Evolutionary conservation across 1,140 invertebrate species (phyloP).

Genomic region (Charaxes varanes): DNA sequence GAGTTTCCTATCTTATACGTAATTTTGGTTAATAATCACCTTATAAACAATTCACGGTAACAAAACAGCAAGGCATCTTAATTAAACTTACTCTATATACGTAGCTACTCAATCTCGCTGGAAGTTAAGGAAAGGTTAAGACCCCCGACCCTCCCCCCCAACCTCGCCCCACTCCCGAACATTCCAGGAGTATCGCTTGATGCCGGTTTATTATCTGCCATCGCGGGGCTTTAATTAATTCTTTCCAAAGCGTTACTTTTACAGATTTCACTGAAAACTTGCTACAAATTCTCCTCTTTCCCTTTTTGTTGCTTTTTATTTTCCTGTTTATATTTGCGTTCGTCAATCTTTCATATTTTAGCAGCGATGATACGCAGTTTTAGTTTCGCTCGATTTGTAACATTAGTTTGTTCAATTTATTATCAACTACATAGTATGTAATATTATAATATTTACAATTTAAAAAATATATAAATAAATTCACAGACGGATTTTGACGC

Average conservation of each 20-base stretch:
- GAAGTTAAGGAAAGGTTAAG: conserved; percentile 70
- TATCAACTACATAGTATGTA: too few relatives aligned
- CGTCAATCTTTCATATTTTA: too few relatives aligned
- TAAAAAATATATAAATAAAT: too few relatives aligned
- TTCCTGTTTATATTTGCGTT: conserved; percentile 1
- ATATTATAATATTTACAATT: too few relatives aligned
- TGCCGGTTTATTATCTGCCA: conserved; percentile 68
- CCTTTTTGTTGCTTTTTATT: neutral
- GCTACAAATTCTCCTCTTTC: conserved; percentile 19
- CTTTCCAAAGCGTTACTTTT: conserved; percentile 34
- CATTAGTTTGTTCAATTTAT: too few relatives aligned
- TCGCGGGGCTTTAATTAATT: conserved; percentile 64
- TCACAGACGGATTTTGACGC: too few relatives aligned
- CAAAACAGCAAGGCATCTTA: conserved; percentile 46
- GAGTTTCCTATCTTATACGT: too few relatives aligned
- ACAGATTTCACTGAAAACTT: conserved; percentile 24
- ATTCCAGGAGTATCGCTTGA: conserved; percentile 67
- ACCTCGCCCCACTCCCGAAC: conserved; percentile 50
- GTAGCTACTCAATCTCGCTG: conserved; percentile 65
- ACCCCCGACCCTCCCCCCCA: conserved; percentile 28
- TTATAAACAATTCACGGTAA: conserved; percentile 57
- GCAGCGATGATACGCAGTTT: too few relatives aligned
- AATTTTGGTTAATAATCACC: conserved; percentile 14
- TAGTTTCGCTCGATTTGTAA: too few relatives aligned
- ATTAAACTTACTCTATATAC: conserved; percentile 65